phyloP scores from a whole-genome alignment of 2,113 vertebrate genomes.

The Antidorcas marsupialis region DNA sequence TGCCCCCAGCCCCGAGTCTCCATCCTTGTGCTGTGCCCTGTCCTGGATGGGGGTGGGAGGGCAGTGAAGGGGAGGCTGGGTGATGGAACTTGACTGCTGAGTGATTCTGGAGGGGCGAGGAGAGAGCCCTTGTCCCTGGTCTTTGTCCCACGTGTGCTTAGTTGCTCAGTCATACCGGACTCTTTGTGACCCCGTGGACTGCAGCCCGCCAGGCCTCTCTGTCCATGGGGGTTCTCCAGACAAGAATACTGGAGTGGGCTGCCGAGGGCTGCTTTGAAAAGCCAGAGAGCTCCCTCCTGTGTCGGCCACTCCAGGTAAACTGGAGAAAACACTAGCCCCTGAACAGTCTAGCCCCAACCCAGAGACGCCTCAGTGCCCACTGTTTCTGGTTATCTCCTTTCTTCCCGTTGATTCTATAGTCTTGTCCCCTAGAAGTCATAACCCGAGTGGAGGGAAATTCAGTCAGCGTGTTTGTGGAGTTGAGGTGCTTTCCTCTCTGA shows the following conservation, averaged over 20 bases:
- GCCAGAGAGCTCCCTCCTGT: not conserved
- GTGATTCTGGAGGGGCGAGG: not conserved
- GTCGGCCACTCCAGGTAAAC: not conserved
- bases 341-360: not conserved
- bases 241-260: not conserved
- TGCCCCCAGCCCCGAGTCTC: not conserved
- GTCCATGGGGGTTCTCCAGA: not conserved
- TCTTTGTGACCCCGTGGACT: not conserved
- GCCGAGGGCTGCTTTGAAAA: not conserved
- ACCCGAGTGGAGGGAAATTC: not conserved
- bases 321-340: not conserved
- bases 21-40: not conserved
- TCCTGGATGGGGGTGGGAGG: not conserved
- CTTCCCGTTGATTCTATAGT: not conserved
- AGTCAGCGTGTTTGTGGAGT: not conserved
- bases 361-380: not conserved
- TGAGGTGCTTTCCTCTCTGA: not conserved
- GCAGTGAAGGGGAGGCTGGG: not conserved
- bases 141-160: not conserved
- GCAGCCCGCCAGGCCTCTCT: not conserved
- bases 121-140: not conserved
- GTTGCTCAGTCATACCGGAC: not conserved
- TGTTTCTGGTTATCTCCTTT: not conserved
- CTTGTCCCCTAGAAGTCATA: constrained; percentile 11
- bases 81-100: not conserved